Base-by-base conservation (phyloP, 2,888 invertebrate species). In the Drosophila niveifrons region DNA sequence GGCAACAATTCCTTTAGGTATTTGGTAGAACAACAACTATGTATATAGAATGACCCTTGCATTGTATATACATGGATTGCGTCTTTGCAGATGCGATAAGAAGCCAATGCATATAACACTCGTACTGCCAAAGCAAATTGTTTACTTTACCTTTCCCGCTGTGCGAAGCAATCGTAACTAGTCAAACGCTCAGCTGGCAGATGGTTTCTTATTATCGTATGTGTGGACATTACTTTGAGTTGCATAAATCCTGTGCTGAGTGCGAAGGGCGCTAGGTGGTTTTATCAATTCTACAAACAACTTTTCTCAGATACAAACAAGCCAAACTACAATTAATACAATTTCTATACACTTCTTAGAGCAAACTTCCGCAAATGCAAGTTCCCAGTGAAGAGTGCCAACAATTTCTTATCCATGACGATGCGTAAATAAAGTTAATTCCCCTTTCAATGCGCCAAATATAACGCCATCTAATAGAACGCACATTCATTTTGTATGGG, bases 391-490 rank as follows among this genome's bases (percentile, higher is more conserved):
- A 1, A 39, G 39, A 13, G 39, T 13, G 15, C 15, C 56, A 62
- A 66, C 56, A 74, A 72, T 71, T 83, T 83, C 83, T 75, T 83
- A 88, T 69, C 88, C 86, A 66, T 85, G 83, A 65, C 48, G 63
- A 73, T 47, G 83, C 86, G 85, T 83, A 86, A 74, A 59, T 51
- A 48, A 59, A 57, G 29, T 67, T 36, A 50, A 71, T 68, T 53
- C 41, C 36, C 43, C 43, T 65, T 50, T 47, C 55, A 66, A 63
- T 58, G 84, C 56, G 79, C 67, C 79, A 73, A 71, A 68, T 39
- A 51, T 61, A 52, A 71, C 72, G 46, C 67, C 66, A 55, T 28
- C 50, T 18, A 44, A 62, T 34, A 52, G 47, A 50, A 59, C 58
- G 17, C 48, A 15, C 13, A n/a, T 43, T 58, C 34, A 34, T 29